phyloP scores from a whole-genome alignment of 1,140 invertebrate genomes.

The Zaprionus ornatus region DNA sequence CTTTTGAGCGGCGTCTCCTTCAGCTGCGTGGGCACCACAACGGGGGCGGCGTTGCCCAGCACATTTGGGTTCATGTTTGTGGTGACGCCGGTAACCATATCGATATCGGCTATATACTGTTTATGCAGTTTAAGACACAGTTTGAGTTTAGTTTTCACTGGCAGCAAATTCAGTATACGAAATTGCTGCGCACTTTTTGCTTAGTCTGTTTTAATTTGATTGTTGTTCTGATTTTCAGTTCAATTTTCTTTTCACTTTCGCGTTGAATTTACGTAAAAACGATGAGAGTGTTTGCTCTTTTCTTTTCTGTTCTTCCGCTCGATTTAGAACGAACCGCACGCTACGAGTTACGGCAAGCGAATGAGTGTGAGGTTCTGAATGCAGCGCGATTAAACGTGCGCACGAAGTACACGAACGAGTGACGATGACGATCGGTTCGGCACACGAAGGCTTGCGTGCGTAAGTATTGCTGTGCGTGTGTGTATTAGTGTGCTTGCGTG shows the following conservation, averaged over 20 bases:
- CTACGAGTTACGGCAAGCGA: slow-evolving; percentile 68
- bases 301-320: slow-evolving; percentile 35
- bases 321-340: slow-evolving; percentile 60
- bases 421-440: slow-evolving; percentile 47
- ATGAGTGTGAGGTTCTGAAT: slow-evolving; percentile 71
- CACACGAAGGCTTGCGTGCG: slow-evolving; percentile 8
- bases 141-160: slow-evolving; percentile 50
- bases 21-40: slow-evolving; percentile 60
- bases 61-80: slow-evolving; percentile 75
- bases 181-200: slow-evolving; percentile 53
- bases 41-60: slow-evolving; percentile 57
- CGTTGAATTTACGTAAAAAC: slow-evolving; percentile 60
- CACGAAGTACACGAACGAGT: slow-evolving; percentile 40
- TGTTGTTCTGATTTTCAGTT: slow-evolving; percentile 24
- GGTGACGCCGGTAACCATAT: slow-evolving; percentile 83
- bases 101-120: slow-evolving; percentile 63
- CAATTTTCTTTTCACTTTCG: slow-evolving; percentile 59
- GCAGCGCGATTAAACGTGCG: slow-evolving; percentile 73
- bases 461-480: slow-evolving; percentile 11
- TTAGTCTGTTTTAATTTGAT: slow-evolving; percentile 28
- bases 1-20: slow-evolving; percentile 80
- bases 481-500: slow-evolving; percentile 18
- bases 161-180: slow-evolving; percentile 50
- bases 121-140: slow-evolving; percentile 74
- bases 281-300: slow-evolving; percentile 14